Conservation (phyloP, 2,888 invertebrate species). For the Malachius bipustulatus region DNA sequence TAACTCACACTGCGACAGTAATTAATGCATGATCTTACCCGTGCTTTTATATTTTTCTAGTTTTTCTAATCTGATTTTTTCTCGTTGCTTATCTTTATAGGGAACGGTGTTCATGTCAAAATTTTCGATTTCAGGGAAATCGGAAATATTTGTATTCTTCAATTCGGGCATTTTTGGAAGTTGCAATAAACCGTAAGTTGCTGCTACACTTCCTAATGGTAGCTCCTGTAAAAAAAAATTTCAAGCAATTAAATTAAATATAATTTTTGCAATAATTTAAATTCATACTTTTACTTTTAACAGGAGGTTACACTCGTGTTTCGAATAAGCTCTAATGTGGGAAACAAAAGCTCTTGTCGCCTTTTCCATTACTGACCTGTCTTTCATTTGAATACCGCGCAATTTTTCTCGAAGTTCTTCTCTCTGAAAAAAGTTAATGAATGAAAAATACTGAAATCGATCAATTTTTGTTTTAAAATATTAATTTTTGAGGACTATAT, state of each 20-base stretch:
- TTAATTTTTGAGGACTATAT: no score
- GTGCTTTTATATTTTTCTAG: constrained; percentile 57
- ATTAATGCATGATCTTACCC: constrained; percentile 43
- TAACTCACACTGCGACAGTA: no score
- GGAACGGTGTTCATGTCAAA: constrained; percentile 64
- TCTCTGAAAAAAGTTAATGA: no score
- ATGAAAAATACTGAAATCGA: no score
- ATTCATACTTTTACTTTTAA: constrained; percentile 58
- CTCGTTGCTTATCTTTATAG: constrained; percentile 70
- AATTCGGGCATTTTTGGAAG: constrained; percentile 94
- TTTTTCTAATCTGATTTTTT: constrained; percentile 59
- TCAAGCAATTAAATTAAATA: neutral
- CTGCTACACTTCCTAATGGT: constrained; percentile 71
- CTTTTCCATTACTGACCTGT: constrained; percentile 73
- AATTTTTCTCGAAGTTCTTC: no score
- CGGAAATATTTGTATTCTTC: constrained; percentile 47
- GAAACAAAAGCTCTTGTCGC: constrained; percentile 91
- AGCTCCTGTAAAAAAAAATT: constrained; percentile 47
- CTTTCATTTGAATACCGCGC: constrained; percentile 52
- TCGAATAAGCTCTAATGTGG: constrained; percentile 83
- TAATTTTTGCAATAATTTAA: neutral
- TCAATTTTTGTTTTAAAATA: no score
- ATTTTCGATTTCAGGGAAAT: constrained; percentile 44
- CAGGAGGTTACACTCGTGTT: constrained; percentile 89
- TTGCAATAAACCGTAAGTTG: constrained; percentile 79